phyloP scores from a whole-genome alignment of 53 echinoderm and acorn worm genomes.

The Echinarachnius parma region DNA sequence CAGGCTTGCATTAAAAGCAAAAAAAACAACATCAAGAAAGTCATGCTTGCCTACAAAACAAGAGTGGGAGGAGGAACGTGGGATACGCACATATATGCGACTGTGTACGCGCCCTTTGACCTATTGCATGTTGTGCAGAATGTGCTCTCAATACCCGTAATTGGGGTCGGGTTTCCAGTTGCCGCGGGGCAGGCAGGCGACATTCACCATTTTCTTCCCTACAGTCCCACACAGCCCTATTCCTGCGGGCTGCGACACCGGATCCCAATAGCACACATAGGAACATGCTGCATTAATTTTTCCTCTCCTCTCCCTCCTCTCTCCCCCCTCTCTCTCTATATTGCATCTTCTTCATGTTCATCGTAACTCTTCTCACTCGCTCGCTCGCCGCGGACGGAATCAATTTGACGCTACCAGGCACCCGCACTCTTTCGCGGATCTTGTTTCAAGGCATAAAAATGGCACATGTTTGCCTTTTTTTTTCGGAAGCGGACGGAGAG shows the following conservation, averaged over 20 bases:
- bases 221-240: conserved; percentile 25
- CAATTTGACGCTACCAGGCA: conserved; percentile 40
- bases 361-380: neutral
- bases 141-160: conserved; percentile 28
- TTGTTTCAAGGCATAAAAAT: conserved; percentile 33
- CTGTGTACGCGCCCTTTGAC: too few species aligned
- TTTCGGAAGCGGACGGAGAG: too few species aligned
- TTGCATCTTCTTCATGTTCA: neutral
- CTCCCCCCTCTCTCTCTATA: neutral
- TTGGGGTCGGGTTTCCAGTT: conserved; percentile 19
- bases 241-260: conserved; percentile 26
- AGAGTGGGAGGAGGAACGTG: too few species aligned
- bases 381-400: conserved; percentile 33
- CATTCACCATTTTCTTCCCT: conserved; percentile 20
- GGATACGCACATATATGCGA: too few species aligned
- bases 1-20: too few species aligned
- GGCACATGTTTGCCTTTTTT: conserved; percentile 45
- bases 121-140: conserved; percentile 23
- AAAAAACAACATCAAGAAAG: too few species aligned
- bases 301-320: neutral
- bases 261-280: conserved; percentile 26
- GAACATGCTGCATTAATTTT: conserved; percentile 42
- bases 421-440: conserved; percentile 36
- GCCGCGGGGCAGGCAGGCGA: neutral
- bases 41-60: too few species aligned